Base-by-base conservation (phyloP, 1,140 invertebrate species). In the Samia ricini region DNA sequence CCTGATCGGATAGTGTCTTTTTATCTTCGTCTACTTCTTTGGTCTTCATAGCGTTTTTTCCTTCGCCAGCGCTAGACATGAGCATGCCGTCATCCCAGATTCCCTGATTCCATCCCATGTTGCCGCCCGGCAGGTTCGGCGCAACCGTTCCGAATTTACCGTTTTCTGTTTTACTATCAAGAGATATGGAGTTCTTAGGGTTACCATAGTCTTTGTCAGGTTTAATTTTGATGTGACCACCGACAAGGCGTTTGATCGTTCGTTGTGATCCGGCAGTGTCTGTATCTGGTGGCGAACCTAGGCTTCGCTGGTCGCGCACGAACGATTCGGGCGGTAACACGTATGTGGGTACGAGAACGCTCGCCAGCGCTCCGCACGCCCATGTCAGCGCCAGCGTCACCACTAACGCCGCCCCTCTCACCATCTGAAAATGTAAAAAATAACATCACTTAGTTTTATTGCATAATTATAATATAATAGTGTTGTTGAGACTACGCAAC, bases 1-100 rank as follows among this genome's bases (percentile, higher is more conserved):
- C 95, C 88, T 97, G 96, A 83, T 97, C 95, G 0, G 95, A 93
- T 23, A 97, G 88, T 1, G 95, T 96, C 78, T 97, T 97, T 73
- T 94, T 95, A 10, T 94, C 94, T 56, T 96, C 95, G 57, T 95
- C 94, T 20, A 93, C 93, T 61, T 90, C 91, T 58, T 89, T 87
- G 23, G 85, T 79, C 70, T 85, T 89, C 68, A 72, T 79, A 23
- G 81, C 88, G 79, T 91, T 94, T 89, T 77, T 92, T 79, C 93
- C 94, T 26, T 92, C 93, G 20, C 93, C 94, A 10, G 94, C 93
- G 61, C 94, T 94, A 29, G 94, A 92, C 63, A 93, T 89, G 63
- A 93, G 81, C 71, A 95, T 92, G 33, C 92, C 93, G 36, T 94
- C 93, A 74, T 94, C 93, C 93, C 93, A 94, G 57, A 92, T 89